phyloP scores from a whole-genome alignment of 1,140 invertebrate genomes.

The Eumaeus atala region DNA sequence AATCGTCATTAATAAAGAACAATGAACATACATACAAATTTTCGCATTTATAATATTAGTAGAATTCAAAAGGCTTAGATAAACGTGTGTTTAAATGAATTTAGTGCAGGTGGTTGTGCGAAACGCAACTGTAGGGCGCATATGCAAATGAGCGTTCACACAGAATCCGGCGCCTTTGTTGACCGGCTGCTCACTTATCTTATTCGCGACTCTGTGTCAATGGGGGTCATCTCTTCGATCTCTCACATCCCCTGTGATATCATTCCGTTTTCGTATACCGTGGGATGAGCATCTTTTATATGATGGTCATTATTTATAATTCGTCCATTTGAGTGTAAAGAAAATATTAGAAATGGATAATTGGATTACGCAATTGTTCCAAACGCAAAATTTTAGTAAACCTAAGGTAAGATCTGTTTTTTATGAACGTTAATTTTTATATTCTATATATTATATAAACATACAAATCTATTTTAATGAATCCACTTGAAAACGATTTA shows the following conservation, averaged over 20 bases:
- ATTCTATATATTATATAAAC: too few relatives aligned
- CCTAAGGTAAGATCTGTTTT: constrained; percentile 43
- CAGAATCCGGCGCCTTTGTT: constrained; percentile 44
- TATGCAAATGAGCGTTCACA: constrained; percentile 52
- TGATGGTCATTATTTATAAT: constrained; percentile 18
- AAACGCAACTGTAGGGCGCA: constrained; percentile 1
- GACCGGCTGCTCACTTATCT: constrained; percentile 44
- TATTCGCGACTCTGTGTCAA: neutral
- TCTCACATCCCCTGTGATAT: constrained; percentile 48
- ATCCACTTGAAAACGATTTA: neutral
- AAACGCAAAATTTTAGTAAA: constrained; percentile 46
- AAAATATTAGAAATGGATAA: constrained; percentile 41
- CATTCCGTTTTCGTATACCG: constrained; percentile 52
- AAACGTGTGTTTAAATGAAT: too few relatives aligned
- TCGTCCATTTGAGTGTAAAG: constrained; percentile 4
- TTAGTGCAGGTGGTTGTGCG: too few relatives aligned
- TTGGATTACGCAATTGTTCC: constrained; percentile 64
- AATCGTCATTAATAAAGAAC: too few relatives aligned
- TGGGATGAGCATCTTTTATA: constrained; percentile 43
- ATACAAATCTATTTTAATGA: neutral
- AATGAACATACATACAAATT: too few relatives aligned
- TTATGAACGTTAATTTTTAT: neutral
- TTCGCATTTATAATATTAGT: too few relatives aligned
- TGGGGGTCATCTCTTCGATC: constrained; percentile 61
- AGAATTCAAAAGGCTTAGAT: too few relatives aligned